phyloP scores from a whole-genome alignment of 2,113 vertebrate genomes.

The Oreochromis niloticus region DNA sequence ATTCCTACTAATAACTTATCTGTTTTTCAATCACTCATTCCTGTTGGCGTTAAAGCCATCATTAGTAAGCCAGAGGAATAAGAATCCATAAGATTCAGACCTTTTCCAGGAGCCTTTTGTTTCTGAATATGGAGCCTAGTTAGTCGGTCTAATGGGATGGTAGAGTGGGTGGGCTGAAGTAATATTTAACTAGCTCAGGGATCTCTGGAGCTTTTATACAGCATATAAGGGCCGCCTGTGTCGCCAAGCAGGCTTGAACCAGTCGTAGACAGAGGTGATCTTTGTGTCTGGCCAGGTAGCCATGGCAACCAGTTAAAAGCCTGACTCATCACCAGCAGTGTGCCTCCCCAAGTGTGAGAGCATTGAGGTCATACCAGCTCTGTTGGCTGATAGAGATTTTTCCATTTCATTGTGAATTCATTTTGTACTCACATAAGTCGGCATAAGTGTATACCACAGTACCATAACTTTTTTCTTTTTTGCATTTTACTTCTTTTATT shows the following conservation, averaged over 20 bases:
- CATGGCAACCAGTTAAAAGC: conserved; percentile 45
- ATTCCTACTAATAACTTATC: neutral
- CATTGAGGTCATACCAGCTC: conserved; percentile 20
- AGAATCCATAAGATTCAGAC: neutral
- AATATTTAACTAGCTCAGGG: conserved; percentile 24
- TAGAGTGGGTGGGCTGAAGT: neutral
- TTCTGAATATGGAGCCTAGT: neutral
- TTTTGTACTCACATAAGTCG: neutral
- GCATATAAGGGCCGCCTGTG: conserved; percentile 29
- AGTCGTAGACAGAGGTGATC: conserved; percentile 43
- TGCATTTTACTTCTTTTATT: neutral
- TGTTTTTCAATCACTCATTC: neutral
- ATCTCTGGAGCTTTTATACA: conserved; percentile 20
- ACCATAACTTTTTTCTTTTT: neutral
- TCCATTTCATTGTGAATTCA: conserved; percentile 2
- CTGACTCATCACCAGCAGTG: conserved; percentile 43
- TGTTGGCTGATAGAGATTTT: conserved; percentile 23
- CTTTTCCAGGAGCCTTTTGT: neutral
- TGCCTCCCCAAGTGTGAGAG: neutral
- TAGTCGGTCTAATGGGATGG: neutral
- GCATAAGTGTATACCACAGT: neutral
- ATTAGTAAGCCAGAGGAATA: neutral
- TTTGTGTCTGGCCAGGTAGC: conserved; percentile 47
- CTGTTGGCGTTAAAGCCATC: neutral
- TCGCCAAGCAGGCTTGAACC: conserved; percentile 24